Evolutionary conservation across 1,140 invertebrate species (phyloP).

Genomic region (Brachionus manjavacas): DNA sequence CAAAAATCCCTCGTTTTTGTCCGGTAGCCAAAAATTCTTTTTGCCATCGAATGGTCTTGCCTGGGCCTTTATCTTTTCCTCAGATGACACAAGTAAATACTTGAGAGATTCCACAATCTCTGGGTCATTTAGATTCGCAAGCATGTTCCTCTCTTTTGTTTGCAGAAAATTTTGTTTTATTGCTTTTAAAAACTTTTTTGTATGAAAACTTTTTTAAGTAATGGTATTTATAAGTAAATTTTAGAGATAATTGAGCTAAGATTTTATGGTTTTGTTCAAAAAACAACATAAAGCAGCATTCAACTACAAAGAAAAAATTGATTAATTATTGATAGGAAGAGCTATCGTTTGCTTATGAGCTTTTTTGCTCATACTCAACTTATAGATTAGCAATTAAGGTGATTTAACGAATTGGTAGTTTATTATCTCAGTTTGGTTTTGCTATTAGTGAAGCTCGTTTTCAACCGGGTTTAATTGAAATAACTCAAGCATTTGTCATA

Average conservation of each 20-base stretch:
- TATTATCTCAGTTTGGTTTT: conserved; percentile 25
- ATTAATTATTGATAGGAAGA: conserved; percentile 22
- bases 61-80: conserved; percentile 58
- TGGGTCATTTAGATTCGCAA: conserved; percentile 37
- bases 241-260: not conserved
- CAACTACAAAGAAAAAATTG: not conserved
- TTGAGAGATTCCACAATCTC: conserved; percentile 41
- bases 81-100: conserved; percentile 34
- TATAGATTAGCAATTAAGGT: not conserved
- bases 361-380: not conserved
- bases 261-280: conserved; percentile 9
- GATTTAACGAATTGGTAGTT: conserved; percentile 4
- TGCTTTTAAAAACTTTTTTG: not conserved
- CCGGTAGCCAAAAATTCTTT: conserved; percentile 96
- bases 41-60: conserved; percentile 98
- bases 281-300: conserved; percentile 16
- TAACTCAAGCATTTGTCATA: conserved; percentile 20
- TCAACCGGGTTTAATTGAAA: not conserved
- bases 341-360: not conserved
- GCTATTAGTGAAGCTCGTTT: not conserved
- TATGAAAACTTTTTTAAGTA: not conserved
- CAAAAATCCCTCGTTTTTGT: conserved; percentile 92
- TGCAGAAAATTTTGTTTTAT: not conserved
- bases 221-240: conserved; percentile 25
- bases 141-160: conserved; percentile 20